Conservation (phyloP, 2,113 vertebrate species). For the Theristicus caerulescens region DNA sequence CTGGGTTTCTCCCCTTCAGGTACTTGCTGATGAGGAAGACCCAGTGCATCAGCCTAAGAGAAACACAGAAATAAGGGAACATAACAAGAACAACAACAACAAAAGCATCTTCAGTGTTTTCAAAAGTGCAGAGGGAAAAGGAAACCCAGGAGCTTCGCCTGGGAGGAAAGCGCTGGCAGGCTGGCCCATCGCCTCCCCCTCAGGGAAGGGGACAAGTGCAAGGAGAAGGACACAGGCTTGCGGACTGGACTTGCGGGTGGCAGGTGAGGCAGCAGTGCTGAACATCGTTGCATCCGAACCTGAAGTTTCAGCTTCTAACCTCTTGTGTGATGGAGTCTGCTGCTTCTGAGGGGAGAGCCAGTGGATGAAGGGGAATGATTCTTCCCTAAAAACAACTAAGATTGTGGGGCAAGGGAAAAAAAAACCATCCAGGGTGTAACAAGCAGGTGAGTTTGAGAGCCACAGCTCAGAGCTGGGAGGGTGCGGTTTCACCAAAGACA, state of each 20-base stretch:
- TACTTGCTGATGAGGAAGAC: neutral
- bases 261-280: fast-evolving
- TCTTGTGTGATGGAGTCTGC: neutral
- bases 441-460: neutral
- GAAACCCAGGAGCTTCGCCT: neutral
- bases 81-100: neutral
- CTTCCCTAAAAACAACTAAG: neutral
- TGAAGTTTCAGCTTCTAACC: neutral
- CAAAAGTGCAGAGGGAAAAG: neutral
- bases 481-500: neutral
- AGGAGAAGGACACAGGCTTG: too few species aligned
- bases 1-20: neutral
- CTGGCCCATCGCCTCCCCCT: neutral
- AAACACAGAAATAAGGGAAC: neutral
- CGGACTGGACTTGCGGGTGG: neutral
- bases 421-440: neutral
- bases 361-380: neutral
- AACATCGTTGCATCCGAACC: too few species aligned
- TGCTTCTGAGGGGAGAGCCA: neutral
- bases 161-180: neutral
- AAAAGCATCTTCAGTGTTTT: neutral
- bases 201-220: neutral
- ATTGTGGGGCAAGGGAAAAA: neutral
- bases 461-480: neutral
- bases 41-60: neutral